Conservation (phyloP, 2,797 vertebrate genomes). For the Clamator glandarius region DNA sequence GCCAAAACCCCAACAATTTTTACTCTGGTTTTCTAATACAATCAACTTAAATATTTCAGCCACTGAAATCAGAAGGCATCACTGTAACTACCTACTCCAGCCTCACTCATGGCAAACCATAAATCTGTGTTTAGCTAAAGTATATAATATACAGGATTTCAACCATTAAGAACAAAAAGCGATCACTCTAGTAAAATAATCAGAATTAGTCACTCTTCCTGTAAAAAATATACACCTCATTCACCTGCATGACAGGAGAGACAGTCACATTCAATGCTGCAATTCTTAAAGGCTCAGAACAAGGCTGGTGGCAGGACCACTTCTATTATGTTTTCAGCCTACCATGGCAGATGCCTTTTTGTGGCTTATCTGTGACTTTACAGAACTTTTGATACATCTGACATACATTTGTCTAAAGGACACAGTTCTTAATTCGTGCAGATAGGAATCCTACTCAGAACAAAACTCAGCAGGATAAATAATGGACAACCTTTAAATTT, state of each 20-base stretch:
- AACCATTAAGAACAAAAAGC: not conserved
- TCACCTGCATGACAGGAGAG: not conserved
- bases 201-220: not conserved
- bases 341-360: not conserved
- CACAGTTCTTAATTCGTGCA: not conserved
- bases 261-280: not conserved
- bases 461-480: not conserved
- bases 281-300: not conserved
- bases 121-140: not conserved
- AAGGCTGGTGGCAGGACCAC: not conserved
- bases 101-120: not conserved
- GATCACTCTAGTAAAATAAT: not conserved
- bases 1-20: not conserved
- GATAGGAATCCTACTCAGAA: not conserved
- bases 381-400: not conserved
- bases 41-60: not conserved
- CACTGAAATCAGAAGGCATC: not conserved
- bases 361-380: not conserved
- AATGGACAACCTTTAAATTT: not conserved
- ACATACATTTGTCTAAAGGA: not conserved
- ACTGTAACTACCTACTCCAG: not conserved
- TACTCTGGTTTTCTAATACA: not conserved
- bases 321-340: not conserved
- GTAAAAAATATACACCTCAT: not conserved
- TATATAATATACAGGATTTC: not conserved